phyloP scores from a whole-genome alignment of 2,113 vertebrate species.

The Colistium nudipinnis region DNA sequence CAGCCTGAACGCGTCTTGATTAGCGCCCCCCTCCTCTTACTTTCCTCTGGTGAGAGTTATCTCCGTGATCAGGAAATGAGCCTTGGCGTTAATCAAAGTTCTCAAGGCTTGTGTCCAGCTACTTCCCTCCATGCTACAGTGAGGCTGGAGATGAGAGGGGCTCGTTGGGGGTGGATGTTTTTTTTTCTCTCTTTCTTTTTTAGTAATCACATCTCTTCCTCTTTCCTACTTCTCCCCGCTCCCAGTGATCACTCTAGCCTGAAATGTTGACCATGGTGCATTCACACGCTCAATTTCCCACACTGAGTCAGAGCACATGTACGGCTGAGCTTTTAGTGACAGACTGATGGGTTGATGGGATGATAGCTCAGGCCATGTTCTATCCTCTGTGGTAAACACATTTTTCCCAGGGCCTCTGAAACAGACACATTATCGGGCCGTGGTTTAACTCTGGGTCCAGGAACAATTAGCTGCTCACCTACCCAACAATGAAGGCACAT shows the following conservation, averaged over 20 bases:
- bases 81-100: constrained; percentile 77
- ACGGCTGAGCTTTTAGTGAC: constrained; percentile 35
- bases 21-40: constrained; percentile 82
- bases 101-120: constrained; percentile 46
- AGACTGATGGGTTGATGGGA: constrained; percentile 40
- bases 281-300: constrained; percentile 87
- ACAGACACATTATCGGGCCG: neutral
- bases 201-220: constrained; percentile 77
- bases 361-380: constrained; percentile 24
- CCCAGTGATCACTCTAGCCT: constrained; percentile 79
- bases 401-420: neutral
- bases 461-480: neutral
- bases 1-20: constrained; percentile 87
- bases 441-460: neutral
- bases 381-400: constrained; percentile 2
- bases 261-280: constrained; percentile 75
- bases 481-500: neutral
- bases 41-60: constrained; percentile 69
- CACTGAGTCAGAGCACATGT: constrained; percentile 62
- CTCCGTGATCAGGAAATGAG: constrained; percentile 81
- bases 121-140: constrained; percentile 68
- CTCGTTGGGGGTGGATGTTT: constrained; percentile 9
- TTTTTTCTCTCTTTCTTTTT: constrained; percentile 19
- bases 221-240: constrained; percentile 78
- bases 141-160: constrained; percentile 57